phyloP scores from a whole-genome alignment of 37 sponge, comb jelly and placozoan genomes.

The Beroe forskalii region DNA sequence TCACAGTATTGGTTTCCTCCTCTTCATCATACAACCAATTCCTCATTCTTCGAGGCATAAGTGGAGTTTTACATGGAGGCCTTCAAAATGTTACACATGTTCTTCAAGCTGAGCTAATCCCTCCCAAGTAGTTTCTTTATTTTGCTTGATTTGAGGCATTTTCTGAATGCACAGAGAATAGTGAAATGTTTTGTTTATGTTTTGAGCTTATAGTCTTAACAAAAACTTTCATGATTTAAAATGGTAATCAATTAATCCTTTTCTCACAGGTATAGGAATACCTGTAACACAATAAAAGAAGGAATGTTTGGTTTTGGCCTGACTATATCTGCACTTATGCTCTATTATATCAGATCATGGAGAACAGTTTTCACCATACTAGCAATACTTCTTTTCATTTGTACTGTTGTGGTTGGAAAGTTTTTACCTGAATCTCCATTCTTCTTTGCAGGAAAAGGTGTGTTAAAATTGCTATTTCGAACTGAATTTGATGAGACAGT shows the following conservation, averaged over 20 bases:
- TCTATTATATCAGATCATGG: not conserved
- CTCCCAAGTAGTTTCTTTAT: not conserved
- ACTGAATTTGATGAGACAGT: no score
- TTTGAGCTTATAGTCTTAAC: no score
- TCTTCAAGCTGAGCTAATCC: conserved; percentile 12
- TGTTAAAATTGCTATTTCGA: no score
- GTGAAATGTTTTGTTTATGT: no score
- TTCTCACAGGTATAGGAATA: not conserved
- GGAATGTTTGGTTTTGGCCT: conserved; percentile 15
- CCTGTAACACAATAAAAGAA: conserved; percentile 18
- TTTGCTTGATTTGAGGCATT: no score
- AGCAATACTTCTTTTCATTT: not conserved
- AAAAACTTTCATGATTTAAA: no score
- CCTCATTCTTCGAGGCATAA: not conserved
- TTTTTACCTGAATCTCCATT: not conserved
- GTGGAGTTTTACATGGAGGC: conserved; percentile 9
- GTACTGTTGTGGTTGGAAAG: not conserved
- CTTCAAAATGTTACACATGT: conserved; percentile 24
- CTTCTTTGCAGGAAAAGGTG: conserved; percentile 22
- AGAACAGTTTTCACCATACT: not conserved
- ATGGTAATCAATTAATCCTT: no score
- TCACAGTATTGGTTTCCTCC: not conserved
- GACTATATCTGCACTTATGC: not conserved
- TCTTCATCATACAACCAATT: conserved; percentile 6
- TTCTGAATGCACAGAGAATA: no score